These are phyloP conservation scores for Cnemophilus loriae DNA, from an alignment of 2,113 vertebrate species.

Conservation along the genomic window DNA sequence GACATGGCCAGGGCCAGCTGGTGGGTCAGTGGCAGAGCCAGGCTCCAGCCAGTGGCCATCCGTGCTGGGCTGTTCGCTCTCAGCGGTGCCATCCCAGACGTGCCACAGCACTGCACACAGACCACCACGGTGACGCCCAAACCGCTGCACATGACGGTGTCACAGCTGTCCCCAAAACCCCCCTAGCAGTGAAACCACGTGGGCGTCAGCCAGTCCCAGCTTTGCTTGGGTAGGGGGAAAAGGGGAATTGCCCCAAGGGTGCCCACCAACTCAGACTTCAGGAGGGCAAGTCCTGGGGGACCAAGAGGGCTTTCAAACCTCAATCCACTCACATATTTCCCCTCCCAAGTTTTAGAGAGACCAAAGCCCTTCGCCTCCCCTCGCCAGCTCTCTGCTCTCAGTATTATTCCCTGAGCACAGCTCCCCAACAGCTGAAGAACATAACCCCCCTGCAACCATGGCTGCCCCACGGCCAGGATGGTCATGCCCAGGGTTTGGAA, in stretches of 20 bases:
- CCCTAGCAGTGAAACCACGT: background rate
- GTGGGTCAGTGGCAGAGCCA: background rate
- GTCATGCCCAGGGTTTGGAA: background rate
- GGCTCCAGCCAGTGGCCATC: background rate
- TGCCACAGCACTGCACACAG: background rate
- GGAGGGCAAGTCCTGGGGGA: background rate
- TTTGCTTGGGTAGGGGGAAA: background rate
- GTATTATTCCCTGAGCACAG: background rate
- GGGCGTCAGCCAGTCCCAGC: background rate
- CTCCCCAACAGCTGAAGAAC: background rate
- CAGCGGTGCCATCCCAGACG: rapidly evolving
- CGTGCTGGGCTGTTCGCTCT: background rate
- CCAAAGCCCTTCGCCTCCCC: background rate
- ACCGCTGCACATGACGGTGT: rapidly evolving
- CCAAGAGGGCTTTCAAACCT: background rate
- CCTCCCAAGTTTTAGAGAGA: background rate
- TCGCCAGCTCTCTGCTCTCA: background rate
- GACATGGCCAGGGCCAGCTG: background rate
- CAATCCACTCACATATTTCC: too few species aligned
- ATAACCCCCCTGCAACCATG: background rate
- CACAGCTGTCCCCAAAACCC: background rate
- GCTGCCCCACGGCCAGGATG: background rate
- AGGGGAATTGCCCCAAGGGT: background rate
- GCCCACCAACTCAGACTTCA: background rate
- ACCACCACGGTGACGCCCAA: rapidly evolving